These are phyloP conservation scores for Protonemura montana DNA, from an alignment of 2,888 invertebrate genomes.

Conservation along the genomic window DNA sequence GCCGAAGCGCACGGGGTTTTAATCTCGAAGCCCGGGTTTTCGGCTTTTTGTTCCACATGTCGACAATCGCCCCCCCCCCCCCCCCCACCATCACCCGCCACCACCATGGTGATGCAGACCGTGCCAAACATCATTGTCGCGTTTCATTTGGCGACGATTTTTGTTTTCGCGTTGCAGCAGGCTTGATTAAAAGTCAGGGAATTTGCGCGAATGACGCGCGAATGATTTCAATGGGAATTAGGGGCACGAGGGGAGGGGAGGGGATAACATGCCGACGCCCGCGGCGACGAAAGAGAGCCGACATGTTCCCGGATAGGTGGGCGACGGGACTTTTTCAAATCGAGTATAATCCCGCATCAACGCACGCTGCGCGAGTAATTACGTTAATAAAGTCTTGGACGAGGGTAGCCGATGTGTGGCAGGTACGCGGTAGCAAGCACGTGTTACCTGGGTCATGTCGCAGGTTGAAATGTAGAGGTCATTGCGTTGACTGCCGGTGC, in stretches of 20 bases:
- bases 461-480: no score
- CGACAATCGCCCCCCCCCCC: no score
- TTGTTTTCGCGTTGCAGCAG: not conserved
- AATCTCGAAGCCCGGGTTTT: not conserved
- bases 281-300: not conserved
- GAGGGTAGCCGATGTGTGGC: not conserved
- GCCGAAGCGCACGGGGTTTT: not conserved
- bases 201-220: not conserved
- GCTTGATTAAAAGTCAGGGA: not conserved
- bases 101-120: not conserved
- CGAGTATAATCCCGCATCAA: not conserved
- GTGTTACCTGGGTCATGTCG: no score
- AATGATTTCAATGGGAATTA: not conserved
- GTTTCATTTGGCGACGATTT: not conserved
- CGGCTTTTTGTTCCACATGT: not conserved
- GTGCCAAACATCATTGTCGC: not conserved
- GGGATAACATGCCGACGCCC: no score
- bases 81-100: not conserved
- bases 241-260: not conserved
- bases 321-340: not conserved
- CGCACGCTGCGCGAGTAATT: not conserved
- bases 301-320: not conserved
- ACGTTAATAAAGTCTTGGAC: not conserved
- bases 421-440: no score
- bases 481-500: no score